These are phyloP conservation scores for Tinamus major DNA, from an alignment of 2,797 vertebrate species.

Conservation along the genomic window DNA sequence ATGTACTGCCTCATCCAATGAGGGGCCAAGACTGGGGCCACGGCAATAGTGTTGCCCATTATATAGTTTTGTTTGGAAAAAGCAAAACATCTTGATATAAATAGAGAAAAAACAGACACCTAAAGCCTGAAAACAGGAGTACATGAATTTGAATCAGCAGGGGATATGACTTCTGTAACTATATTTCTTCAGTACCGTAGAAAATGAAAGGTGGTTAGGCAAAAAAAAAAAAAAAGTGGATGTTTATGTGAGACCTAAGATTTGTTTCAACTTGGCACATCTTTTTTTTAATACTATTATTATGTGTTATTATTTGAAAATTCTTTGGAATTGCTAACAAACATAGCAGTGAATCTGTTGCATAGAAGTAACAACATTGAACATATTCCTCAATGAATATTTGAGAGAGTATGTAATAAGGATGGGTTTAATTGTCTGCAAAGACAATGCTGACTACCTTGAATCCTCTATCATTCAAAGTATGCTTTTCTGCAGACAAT, in stretches of 20 bases:
- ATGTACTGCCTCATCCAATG: conserved; percentile 22
- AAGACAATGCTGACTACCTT: background rate
- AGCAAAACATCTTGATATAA: conserved; percentile 3
- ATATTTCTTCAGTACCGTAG: background rate
- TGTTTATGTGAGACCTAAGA: background rate
- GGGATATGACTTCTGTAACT: conserved; percentile 3
- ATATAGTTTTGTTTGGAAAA: conserved; percentile 25
- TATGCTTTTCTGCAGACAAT: conserved; percentile 28
- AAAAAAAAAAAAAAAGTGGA: background rate
- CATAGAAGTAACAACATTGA: background rate
- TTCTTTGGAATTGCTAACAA: background rate
- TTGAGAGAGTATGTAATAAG: background rate
- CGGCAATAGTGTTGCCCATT: conserved; percentile 13
- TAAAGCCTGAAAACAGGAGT: background rate
- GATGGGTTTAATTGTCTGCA: background rate
- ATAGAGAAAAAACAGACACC: background rate
- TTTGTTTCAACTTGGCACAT: background rate
- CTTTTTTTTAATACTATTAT: background rate
- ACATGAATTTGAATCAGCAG: background rate
- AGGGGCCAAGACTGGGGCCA: conserved; percentile 2
- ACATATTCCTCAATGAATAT: background rate
- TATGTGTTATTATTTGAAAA: background rate
- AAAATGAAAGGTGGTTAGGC: background rate
- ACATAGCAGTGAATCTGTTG: background rate
- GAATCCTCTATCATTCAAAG: background rate